Evolutionary conservation across 2,888 invertebrate species (phyloP).

Genomic region (Merodon equestris): DNA sequence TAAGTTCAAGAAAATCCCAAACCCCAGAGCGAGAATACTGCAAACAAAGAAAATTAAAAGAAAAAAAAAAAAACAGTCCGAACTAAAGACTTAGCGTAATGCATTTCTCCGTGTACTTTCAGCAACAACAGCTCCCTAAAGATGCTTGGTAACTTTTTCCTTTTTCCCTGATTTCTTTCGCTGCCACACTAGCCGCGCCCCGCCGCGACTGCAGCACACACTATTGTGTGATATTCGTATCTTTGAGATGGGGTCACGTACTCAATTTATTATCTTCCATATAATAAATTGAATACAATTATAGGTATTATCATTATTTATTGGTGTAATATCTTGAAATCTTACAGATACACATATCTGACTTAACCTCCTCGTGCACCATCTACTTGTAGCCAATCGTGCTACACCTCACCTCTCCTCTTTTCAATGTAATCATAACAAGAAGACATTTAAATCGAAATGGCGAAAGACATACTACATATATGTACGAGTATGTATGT

Average conservation of each 20-base stretch:
- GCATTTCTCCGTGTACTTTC: constrained; percentile 25
- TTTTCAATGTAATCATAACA: neutral
- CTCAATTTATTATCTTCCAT: constrained; percentile 79
- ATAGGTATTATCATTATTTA: constrained; percentile 79
- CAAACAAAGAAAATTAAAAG: constrained; percentile 1
- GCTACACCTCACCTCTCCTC: no score
- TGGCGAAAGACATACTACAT: constrained; percentile 46
- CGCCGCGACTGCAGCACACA: neutral
- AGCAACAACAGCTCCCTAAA: no score
- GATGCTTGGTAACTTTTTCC: neutral
- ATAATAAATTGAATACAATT: constrained; percentile 79
- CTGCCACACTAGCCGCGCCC: constrained; percentile 15
- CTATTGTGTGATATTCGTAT: constrained; percentile 48
- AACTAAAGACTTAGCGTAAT: constrained; percentile 35
- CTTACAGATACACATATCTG: constrained; percentile 57
- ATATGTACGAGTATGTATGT: no score
- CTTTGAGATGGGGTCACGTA: constrained; percentile 76
- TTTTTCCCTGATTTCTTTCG: constrained; percentile 23
- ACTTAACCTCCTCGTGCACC: constrained; percentile 25
- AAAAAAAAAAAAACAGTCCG: neutral
- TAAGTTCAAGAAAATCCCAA: constrained; percentile 25
- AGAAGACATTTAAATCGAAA: constrained; percentile 55
- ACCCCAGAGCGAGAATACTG: constrained; percentile 2
- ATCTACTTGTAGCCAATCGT: no score
- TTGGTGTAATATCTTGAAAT: constrained; percentile 72